A percentile compares a stretch with the other conserved stretches of the same genome.
Conservation (phyloP, 1,140 invertebrate species). For the Cherax destructor region DNA sequence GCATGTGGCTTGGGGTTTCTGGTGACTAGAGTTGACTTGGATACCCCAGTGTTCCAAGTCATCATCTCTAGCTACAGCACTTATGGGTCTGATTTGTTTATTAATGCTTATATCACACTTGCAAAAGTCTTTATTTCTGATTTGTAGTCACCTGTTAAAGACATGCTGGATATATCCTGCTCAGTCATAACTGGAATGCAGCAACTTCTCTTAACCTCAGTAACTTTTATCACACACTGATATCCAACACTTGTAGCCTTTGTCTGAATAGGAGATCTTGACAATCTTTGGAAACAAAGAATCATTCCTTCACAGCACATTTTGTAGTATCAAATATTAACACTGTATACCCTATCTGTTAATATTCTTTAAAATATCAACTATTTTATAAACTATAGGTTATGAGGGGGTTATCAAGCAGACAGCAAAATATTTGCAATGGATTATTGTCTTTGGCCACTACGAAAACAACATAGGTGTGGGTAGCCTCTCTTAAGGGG, state of each 20-base stretch:
- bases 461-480: constrained; percentile 58
- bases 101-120: constrained; percentile 61
- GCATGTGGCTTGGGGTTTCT: constrained; percentile 56
- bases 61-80: constrained; percentile 26
- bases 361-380: constrained; percentile 58
- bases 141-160: constrained; percentile 29
- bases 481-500: constrained; percentile 52
- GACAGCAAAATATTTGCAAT: constrained; percentile 68
- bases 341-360: constrained; percentile 41
- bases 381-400: constrained; percentile 59
- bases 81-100: constrained; percentile 6
- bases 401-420: constrained; percentile 60
- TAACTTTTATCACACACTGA: constrained; percentile 43
- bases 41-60: constrained; percentile 41
- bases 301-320: constrained; percentile 61
- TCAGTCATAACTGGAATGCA: constrained; percentile 62
- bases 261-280: constrained; percentile 63
- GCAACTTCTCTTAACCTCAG: constrained; percentile 27
- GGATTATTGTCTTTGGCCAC: constrained; percentile 67
- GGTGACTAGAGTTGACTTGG: constrained; percentile 60
- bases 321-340: constrained; percentile 61
- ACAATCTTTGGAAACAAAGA: constrained; percentile 65
- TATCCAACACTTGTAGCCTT: constrained; percentile 43
- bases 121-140: constrained; percentile 32
- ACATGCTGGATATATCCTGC: constrained; percentile 14